Evolutionary conservation across 2,797 vertebrate genomes (phyloP), one percentile per base, ranked within the genome.

Genomic region (Enteromius mattozi): DNA sequence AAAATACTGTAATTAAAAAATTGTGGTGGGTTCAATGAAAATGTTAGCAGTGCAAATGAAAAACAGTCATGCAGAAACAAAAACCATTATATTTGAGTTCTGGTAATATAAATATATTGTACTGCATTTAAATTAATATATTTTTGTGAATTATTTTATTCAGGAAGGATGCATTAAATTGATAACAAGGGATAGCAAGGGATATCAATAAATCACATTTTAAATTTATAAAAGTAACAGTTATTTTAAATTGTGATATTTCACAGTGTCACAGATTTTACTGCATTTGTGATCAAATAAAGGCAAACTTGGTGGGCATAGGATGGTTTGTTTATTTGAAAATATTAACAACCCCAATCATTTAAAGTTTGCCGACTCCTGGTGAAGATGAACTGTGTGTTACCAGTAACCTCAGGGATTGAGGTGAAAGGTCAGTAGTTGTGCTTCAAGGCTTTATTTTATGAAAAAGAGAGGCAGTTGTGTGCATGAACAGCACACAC

Each of bases 401-500:
- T 21, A 19, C 5, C 17, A 1, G 12, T 49, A 37, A 37, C 19
- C 21, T 54, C 78, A 2, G 47, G 30, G 45, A 14, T 51, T 54
- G 63, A 37, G 61, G 21, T 80, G 16, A 81, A 71, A 21, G 51
- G 70, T 61, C 27, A 24, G 19, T 47, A 21, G 56, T 30, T 13
- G 37, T 63, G 14, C 27, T 63, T 59, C 10, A 0, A 74, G 27
- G 19, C 24, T 27, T 70, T 80, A 66, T 51, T 80, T 70, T 2
- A 9, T 27, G 9, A 27, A 70, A 69, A 81, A 30, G 63, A 80
- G 21, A 59, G 74, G 45, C 16, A 16, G 8, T 80, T 54, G 14
- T 80, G 65, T 77, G 12, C 33, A 1, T 59, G 12, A 77, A 77
- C 21, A 77, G 51, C 37, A 66, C 21, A 35, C 42, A 76, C 47